Evolutionary conservation across 1,140 invertebrate genomes (phyloP), one percentile per base, ranked within the genome.

Genomic region (Aleiodes sp.): DNA sequence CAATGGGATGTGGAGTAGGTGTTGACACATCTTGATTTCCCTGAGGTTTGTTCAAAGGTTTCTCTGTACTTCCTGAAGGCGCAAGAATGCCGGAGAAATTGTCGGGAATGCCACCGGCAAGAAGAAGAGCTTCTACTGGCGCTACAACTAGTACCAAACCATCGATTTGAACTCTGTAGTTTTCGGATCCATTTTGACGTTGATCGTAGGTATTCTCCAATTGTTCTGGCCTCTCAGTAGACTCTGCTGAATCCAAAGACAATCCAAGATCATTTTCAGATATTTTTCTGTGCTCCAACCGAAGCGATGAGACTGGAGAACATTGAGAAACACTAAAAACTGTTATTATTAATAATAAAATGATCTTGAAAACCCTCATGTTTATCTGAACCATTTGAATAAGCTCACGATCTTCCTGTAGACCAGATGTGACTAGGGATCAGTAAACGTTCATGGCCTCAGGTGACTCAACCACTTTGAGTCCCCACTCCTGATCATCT

Each of bases 171-270:
- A 93, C 82, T 19, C 90, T 80, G 67, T 89, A 89, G 81, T 93
- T 93, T 71, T 92, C 91, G 0, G 88, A 87, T 1, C 91, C 92
- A 71, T 92, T 92, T 79, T 93, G 92, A 26, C 91, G 79, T 75
- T 92, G 91, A 80, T 93, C 91, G 77, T 89, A 91, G 65, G 86
- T 83, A 60, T 80, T 77, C 6, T 46, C 24, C 3, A 52, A 4
- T 31, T 70, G 10, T 28, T 19, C 28, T 26, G 37, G 14, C 19
- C 37, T 21, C 10, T 21, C 28, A n/a, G 39, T 26, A 3, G 37
- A 61, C 4, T 68, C n/a, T 4, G 59, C 21, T 29, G 73, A 61
- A 21, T 21, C 24, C n/a, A 60, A 29, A 24, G 61, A 52, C 1
- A 46, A 19, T 12, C 69, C 46, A 14, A 39, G 60, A 12, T 6